phyloP scores from a whole-genome alignment of 1,140 invertebrate species.

The Phymorhynchus buccinoides region DNA sequence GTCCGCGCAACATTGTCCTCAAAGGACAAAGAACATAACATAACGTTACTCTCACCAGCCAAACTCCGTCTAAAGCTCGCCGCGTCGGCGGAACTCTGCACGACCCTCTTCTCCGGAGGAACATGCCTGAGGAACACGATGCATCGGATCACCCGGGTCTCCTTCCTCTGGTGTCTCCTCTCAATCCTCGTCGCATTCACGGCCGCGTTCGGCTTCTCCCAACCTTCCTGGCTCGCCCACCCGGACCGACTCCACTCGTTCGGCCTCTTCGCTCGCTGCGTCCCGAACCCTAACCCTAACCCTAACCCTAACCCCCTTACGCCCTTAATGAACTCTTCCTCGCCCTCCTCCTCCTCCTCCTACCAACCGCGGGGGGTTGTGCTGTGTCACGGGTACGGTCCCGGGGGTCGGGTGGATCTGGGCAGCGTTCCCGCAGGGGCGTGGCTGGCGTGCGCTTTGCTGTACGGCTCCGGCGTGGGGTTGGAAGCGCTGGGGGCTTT shows the following conservation, averaged over 20 bases:
- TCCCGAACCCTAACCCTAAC: slow-evolving; percentile 39
- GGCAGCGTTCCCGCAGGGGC: slow-evolving; percentile 61
- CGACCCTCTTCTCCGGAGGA: no score
- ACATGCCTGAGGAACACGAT: slow-evolving; percentile 24
- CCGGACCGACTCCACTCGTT: slow-evolving; percentile 59
- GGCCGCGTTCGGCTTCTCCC: slow-evolving; percentile 63
- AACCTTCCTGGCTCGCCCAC: slow-evolving; percentile 68
- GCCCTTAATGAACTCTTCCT: slow-evolving; percentile 46
- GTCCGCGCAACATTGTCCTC: no score
- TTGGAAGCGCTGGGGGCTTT: slow-evolving; percentile 60
- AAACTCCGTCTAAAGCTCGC: not conserved
- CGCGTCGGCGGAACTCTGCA: not conserved
- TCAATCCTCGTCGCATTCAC: slow-evolving; percentile 66
- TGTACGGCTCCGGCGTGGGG: slow-evolving; percentile 68
- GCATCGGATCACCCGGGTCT: slow-evolving; percentile 52
- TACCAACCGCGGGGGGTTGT: not conserved
- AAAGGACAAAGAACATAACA: no score
- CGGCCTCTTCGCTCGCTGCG: slow-evolving; percentile 62
- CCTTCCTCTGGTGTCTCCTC: slow-evolving; percentile 67
- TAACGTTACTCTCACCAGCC: no score
- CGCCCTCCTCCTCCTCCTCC: not conserved
- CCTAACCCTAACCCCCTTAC: slow-evolving; percentile 34
- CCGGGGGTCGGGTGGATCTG: slow-evolving; percentile 56
- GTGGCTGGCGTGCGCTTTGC: slow-evolving; percentile 67
- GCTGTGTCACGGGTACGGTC: slow-evolving; percentile 52